A percentile compares a stretch with the other conserved stretches of the same genome.
phyloP scores from a whole-genome alignment of 1,140 invertebrate species.

The Vanessa tameamea region DNA sequence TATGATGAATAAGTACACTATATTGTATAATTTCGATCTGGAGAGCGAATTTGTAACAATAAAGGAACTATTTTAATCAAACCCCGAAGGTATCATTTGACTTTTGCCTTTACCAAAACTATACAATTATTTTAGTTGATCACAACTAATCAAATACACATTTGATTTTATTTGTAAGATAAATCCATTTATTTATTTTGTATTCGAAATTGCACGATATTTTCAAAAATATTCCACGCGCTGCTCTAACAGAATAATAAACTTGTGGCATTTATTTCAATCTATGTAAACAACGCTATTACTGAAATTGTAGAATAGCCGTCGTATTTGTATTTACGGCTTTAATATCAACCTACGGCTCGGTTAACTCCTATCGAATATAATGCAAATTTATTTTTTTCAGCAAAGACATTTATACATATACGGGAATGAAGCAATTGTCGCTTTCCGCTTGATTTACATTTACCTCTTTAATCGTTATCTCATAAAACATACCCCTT shows the following conservation, averaged over 20 bases:
- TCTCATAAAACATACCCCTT: slow-evolving; percentile 38
- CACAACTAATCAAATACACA: background rate
- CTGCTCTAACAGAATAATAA: slow-evolving; percentile 20
- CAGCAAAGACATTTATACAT: slow-evolving; percentile 20
- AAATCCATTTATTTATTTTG: background rate
- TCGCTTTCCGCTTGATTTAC: slow-evolving; percentile 24
- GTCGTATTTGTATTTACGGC: slow-evolving; percentile 36
- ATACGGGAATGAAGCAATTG: slow-evolving; percentile 13
- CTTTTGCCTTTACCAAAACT: background rate
- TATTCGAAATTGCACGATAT: background rate
- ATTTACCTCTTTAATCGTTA: slow-evolving; percentile 32
- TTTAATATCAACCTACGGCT: slow-evolving; percentile 36
- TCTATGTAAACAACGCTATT: slow-evolving; percentile 27
- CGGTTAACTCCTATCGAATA: slow-evolving; percentile 33
- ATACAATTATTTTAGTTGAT: background rate
- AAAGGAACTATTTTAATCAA: slow-evolving; percentile 22
- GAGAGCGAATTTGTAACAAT: background rate
- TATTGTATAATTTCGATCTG: slow-evolving; percentile 2
- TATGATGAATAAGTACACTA: background rate
- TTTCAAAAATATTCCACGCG: slow-evolving; percentile 11
- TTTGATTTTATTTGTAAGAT: too few relatives aligned
- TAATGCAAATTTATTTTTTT: slow-evolving; percentile 34
- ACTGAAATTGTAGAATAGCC: slow-evolving; percentile 19
- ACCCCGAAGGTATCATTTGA: slow-evolving; percentile 3
- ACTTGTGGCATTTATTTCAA: slow-evolving; percentile 36